These are phyloP conservation scores for Tetramorium simillimum DNA, from an alignment of 1,140 invertebrate genomes.

Conservation along the genomic window DNA sequence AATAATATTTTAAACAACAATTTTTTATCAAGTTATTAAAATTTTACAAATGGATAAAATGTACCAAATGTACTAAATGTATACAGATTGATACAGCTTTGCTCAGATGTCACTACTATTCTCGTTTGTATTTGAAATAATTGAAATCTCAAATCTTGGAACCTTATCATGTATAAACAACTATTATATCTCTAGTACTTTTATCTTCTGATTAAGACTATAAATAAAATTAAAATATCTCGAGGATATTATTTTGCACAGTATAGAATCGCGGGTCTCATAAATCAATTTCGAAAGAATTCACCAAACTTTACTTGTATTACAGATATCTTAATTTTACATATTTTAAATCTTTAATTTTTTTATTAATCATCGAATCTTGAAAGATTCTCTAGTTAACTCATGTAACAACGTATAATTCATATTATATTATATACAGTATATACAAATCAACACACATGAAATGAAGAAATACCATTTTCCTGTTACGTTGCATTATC, in stretches of 20 bases:
- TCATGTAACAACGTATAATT: background rate
- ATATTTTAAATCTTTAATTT: background rate
- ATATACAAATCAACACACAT: background rate
- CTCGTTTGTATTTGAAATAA: background rate
- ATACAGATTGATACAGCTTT: background rate
- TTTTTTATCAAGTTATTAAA: background rate
- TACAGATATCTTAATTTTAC: background rate
- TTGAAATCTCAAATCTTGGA: background rate
- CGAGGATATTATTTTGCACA: background rate
- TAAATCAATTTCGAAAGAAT: background rate
- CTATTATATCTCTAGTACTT: constrained; percentile 1
- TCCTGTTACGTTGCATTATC: background rate
- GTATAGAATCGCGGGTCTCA: background rate
- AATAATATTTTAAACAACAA: background rate
- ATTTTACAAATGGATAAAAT: background rate
- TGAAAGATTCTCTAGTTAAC: background rate
- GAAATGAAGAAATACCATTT: background rate
- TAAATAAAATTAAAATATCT: constrained; percentile 8
- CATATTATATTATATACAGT: background rate
- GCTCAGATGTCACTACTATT: constrained; percentile 35
- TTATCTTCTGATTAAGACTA: background rate
- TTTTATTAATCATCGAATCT: background rate
- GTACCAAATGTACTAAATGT: background rate
- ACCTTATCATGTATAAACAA: background rate
- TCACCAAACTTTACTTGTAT: background rate